Conservation (phyloP, 2,888 invertebrate genomes). For the Clitarchus hookeri region DNA sequence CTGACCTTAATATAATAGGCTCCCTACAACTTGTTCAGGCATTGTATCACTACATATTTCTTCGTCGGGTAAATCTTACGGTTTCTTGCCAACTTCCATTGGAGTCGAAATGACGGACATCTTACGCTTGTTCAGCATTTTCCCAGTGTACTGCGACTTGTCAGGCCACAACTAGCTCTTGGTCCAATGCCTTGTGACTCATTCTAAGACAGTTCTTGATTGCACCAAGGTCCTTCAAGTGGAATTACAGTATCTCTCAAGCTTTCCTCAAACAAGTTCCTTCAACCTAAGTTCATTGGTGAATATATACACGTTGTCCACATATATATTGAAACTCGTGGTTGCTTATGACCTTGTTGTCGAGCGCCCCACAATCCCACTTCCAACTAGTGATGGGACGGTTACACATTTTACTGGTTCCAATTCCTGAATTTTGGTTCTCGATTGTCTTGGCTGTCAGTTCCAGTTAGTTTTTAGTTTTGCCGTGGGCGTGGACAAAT, state of each 20-base stretch:
- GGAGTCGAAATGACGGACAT: background rate
- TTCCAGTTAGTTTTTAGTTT: too few relatives aligned
- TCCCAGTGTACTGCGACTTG: background rate
- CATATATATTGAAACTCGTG: too few relatives aligned
- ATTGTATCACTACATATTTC: background rate
- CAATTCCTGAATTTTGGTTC: too few relatives aligned
- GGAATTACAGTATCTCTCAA: background rate
- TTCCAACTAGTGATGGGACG: too few relatives aligned
- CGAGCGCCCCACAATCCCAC: too few relatives aligned
- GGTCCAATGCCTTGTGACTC: background rate
- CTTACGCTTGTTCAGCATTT: background rate
- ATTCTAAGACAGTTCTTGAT: background rate
- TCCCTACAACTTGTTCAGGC: background rate
- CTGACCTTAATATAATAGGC: background rate
- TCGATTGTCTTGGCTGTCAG: too few relatives aligned
- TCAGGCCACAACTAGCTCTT: background rate
- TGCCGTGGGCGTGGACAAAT: too few relatives aligned
- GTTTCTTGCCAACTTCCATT: background rate
- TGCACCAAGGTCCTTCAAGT: background rate
- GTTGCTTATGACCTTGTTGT: too few relatives aligned
- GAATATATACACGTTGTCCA: background rate
- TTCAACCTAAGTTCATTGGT: background rate
- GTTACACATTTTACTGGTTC: too few relatives aligned
- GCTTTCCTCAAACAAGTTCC: too few relatives aligned
- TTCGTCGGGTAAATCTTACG: background rate